Percentiles rank a stretch among this genome's conserved stretches.
phyloP scores from a whole-genome alignment of 2,888 invertebrate species.

The Parnassius glacialis region DNA sequence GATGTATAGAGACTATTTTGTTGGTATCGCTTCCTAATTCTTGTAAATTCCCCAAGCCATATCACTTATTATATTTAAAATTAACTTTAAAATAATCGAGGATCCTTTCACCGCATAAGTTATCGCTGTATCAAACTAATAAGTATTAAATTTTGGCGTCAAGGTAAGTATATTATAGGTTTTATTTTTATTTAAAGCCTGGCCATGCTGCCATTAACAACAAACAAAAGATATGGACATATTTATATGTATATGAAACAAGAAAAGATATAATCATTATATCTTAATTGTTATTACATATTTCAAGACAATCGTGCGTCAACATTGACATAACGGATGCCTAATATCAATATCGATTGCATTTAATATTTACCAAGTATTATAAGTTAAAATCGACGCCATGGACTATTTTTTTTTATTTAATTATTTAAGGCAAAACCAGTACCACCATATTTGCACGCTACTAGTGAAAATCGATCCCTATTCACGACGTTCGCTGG shows the following conservation, averaged over 20 bases:
- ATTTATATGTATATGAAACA: too few species aligned
- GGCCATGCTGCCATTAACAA: too few species aligned
- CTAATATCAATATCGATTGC: too few species aligned
- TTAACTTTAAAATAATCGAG: constrained; percentile 61
- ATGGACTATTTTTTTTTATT: constrained; percentile 7
- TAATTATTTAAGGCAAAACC: constrained; percentile 3
- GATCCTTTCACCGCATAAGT: constrained; percentile 28
- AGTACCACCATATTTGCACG: constrained; percentile 8
- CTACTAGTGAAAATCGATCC: constrained; percentile 17
- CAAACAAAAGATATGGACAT: too few species aligned
- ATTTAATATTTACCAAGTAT: neutral
- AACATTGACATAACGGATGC: too few species aligned
- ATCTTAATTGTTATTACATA: too few species aligned
- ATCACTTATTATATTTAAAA: constrained; percentile 62
- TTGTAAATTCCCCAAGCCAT: constrained; percentile 68
- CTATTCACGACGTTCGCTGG: constrained; percentile 29
- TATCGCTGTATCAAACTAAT: neutral
- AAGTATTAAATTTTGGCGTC: neutral
- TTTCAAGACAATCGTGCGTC: too few species aligned
- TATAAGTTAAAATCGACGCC: neutral
- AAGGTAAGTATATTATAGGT: neutral
- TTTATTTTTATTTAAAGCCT: neutral
- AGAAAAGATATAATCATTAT: too few species aligned
- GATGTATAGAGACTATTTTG: constrained; percentile 41
- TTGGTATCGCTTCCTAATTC: constrained; percentile 37